phyloP scores from a whole-genome alignment of 2,797 vertebrate species.

The Bufotes viridis region DNA sequence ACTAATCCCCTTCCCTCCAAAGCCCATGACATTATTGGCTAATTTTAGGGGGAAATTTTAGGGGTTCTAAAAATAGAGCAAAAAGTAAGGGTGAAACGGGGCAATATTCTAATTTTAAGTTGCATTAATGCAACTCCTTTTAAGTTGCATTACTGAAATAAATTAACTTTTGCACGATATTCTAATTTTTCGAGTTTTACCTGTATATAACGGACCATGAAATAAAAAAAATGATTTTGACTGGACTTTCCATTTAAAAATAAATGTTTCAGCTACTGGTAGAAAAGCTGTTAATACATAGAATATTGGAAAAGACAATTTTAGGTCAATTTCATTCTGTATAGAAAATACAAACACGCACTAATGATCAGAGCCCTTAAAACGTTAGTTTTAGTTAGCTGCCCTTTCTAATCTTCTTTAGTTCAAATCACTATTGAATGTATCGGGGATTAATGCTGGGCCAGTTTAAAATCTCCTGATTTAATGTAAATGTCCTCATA shows the following conservation, averaged over 20 bases:
- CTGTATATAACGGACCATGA: too few species aligned
- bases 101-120: too few species aligned
- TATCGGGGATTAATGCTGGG: background rate
- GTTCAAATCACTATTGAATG: background rate
- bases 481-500: slow-evolving; percentile 8
- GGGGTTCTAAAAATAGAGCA: too few species aligned
- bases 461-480: background rate
- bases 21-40: too few species aligned
- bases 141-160: too few species aligned
- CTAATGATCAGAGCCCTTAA: background rate
- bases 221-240: background rate
- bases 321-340: background rate
- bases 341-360: background rate
- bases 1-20: too few species aligned
- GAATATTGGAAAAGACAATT: background rate
- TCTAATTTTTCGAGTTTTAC: too few species aligned
- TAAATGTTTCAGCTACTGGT: background rate
- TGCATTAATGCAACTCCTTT: too few species aligned
- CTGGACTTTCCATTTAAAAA: background rate
- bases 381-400: background rate
- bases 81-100: too few species aligned
- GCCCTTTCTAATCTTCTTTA: background rate
- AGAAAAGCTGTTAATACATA: background rate
- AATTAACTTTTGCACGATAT: too few species aligned
- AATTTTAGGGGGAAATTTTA: too few species aligned